These are phyloP conservation scores for Meloidogyne exigua DNA, from an alignment of 1,140 invertebrate species.

Conservation along the genomic window DNA sequence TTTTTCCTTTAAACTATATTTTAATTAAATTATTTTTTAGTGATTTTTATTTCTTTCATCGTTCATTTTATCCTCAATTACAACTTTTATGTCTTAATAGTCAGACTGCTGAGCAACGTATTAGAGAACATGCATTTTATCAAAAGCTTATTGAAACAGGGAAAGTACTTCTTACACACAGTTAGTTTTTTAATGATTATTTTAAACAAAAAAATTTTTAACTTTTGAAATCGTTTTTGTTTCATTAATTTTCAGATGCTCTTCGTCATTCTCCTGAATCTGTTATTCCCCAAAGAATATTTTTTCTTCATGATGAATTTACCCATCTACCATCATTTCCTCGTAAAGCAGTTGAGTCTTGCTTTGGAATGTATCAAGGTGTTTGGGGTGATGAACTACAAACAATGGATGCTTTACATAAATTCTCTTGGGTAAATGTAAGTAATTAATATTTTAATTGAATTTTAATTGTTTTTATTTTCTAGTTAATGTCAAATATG, in stretches of 20 bases:
- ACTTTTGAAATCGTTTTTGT: no score
- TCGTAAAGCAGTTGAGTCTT: slow-evolving; percentile 90
- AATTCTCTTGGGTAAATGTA: slow-evolving; percentile 90
- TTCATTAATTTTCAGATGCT: slow-evolving; percentile 28
- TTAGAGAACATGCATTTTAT: slow-evolving; percentile 83
- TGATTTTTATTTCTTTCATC: slow-evolving; percentile 97
- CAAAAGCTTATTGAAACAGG: slow-evolving; percentile 96
- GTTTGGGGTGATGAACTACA: slow-evolving; percentile 86
- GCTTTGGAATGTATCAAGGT: slow-evolving; percentile 87
- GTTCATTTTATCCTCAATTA: slow-evolving; percentile 94
- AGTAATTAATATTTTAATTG: slow-evolving; percentile 12
- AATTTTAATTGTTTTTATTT: slow-evolving; percentile 18
- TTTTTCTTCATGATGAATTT: slow-evolving; percentile 97
- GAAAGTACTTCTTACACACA: slow-evolving; percentile 72
- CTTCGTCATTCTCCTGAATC: slow-evolving; percentile 11
- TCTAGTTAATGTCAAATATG: slow-evolving; percentile 73
- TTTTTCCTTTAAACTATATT: neutral
- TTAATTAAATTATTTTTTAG: slow-evolving; percentile 63
- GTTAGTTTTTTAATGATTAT: slow-evolving; percentile 64
- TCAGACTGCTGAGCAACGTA: slow-evolving; percentile 79
- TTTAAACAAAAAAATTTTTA: slow-evolving; percentile 64
- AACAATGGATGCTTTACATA: slow-evolving; percentile 86
- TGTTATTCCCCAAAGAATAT: slow-evolving; percentile 80
- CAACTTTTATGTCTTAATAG: slow-evolving; percentile 89
- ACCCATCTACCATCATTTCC: slow-evolving; percentile 98